Evolutionary conservation across 2,888 invertebrate genomes (phyloP), one percentile per base, ranked within the genome.

Genomic region (Operophtera brumata): DNA sequence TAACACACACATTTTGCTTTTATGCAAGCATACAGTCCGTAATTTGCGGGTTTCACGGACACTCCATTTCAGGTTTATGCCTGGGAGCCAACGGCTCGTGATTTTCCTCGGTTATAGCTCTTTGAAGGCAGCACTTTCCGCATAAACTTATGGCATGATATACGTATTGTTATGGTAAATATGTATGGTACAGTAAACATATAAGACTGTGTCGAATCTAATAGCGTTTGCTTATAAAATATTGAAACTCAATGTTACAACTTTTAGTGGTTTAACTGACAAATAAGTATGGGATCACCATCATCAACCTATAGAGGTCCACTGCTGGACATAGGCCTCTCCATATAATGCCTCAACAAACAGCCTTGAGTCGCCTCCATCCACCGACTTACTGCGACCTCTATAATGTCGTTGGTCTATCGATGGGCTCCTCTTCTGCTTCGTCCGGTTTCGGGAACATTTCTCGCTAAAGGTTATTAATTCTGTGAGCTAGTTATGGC

Each of bases 41-140:
- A 66, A 67, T 69, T 65, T 67, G 51, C 67, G 45, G 55, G 58
- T 69, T 69, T 65, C 67, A 67, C 65, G 67, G 65, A 55, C 58
- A 51, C 50, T 61, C 61, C 47, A 47, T 36, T 54, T 25, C 57
- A 57, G 54, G 36, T 47, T 50, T 52, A 64, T 61, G 61, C 61
- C 61, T 57, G 56, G 60, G 59, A 58, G 57, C 59, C 44, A 52
- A 13, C 12, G 35, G 35, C 32, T 53, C 42, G 50, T 54, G 60
- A 60, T 60, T 55, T 61, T 59, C 55, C 44, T 46, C 44, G 54
- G 59, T 61, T 42, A 34, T 37, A 39, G 45, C 10, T 44, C 39
- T 32, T 35, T 50, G 40, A 40, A 51, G 35, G 35, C 35, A 36
- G 6, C n/a, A 36, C 41, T 28, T 36, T 43, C 43, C 30, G 28